A percentile compares a stretch with the other conserved stretches of the same genome.
These are phyloP conservation scores for Sarcophaga variegata DNA, from an alignment of 2,888 invertebrate species.

Conservation along the genomic window DNA sequence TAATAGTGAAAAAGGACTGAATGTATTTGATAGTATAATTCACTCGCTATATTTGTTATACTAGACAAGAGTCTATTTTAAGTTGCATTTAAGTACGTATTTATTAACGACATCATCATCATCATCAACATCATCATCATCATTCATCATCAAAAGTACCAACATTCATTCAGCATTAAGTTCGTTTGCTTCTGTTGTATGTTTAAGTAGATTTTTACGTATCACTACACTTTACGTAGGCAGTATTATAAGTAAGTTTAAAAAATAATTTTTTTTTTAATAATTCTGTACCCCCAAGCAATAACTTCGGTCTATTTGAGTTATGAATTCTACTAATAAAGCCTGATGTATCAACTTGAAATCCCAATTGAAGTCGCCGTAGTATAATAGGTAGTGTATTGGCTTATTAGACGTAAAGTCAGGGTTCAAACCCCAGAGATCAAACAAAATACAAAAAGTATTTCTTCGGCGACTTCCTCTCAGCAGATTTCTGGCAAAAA, in stretches of 20 bases:
- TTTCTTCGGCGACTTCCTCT: too few species aligned
- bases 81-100: slow-evolving; percentile 59
- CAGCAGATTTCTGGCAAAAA: too few species aligned
- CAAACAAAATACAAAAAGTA: too few species aligned
- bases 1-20: too few species aligned
- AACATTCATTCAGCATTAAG: slow-evolving; percentile 52
- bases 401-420: too few species aligned
- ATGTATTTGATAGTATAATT: background rate
- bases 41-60: background rate
- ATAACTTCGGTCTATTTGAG: too few species aligned
- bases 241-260: background rate
- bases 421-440: too few species aligned
- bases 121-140: too few species aligned
- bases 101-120: background rate
- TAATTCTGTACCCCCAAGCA: background rate
- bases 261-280: background rate
- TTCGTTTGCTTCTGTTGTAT: slow-evolving; percentile 19
- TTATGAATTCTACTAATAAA: too few species aligned
- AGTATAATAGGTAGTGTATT: too few species aligned
- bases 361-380: too few species aligned
- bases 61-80: slow-evolving; percentile 15
- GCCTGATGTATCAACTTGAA: too few species aligned
- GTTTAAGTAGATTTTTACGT: slow-evolving; percentile 23
- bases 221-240: background rate
- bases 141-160: slow-evolving; percentile 49